Conservation (phyloP, 2,113 vertebrate genomes). For the Dasyprocta punctata region DNA sequence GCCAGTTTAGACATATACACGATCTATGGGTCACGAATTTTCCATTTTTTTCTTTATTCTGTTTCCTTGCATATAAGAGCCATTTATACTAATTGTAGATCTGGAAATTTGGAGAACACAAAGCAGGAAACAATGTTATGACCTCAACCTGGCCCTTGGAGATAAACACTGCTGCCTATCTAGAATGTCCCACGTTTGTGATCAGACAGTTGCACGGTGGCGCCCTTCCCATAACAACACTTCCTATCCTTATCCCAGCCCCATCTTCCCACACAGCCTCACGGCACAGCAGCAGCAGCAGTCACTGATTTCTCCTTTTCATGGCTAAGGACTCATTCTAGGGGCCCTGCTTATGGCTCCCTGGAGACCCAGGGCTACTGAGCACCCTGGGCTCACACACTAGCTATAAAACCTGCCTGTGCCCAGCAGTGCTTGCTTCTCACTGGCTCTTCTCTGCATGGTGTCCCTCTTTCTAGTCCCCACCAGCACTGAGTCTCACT, state of each 20-base stretch:
- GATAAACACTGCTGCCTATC: neutral
- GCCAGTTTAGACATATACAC: neutral
- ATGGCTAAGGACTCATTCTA: neutral
- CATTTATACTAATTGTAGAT: neutral
- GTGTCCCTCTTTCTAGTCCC: neutral
- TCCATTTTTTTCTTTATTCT: neutral
- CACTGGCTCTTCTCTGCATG: neutral
- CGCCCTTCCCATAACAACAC: neutral
- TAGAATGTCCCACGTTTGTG: rapidly evolving
- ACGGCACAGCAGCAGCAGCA: rapidly evolving
- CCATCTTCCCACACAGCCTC: neutral
- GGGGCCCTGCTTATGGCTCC: neutral
- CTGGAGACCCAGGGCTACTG: neutral
- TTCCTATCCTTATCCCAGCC: neutral
- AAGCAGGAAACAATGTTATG: neutral
- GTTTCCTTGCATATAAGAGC: neutral
- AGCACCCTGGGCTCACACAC: rapidly evolving
- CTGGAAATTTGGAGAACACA: neutral
- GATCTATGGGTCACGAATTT: neutral
- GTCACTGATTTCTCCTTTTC: neutral
- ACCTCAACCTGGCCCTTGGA: neutral
- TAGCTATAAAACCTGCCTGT: too few relatives aligned
- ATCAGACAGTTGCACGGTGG: rapidly evolving
- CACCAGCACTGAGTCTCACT: neutral
- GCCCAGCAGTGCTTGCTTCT: neutral